Percentiles rank a stretch among this genome's conserved stretches.
Conservation (phyloP, 2,888 invertebrate genomes). For the Hartigia nigra region DNA sequence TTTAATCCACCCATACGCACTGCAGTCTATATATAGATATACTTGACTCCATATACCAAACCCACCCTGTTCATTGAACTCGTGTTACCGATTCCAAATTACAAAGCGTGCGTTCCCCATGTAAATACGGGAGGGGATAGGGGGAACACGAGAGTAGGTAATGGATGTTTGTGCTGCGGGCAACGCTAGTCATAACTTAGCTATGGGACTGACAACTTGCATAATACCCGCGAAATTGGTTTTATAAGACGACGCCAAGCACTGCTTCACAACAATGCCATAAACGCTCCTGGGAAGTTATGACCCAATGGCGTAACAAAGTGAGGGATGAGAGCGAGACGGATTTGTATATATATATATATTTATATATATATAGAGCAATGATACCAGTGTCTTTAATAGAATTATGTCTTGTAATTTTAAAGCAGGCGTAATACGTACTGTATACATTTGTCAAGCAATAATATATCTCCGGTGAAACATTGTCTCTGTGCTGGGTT, state of each 20-base stretch:
- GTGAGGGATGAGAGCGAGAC: conserved; percentile 16
- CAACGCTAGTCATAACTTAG: conserved; percentile 59
- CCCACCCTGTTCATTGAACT: not conserved
- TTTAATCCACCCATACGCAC: not conserved
- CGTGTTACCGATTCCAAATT: conserved; percentile 43
- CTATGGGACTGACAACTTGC: conserved; percentile 63
- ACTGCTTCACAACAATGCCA: conserved; percentile 62
- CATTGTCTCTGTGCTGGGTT: not conserved
- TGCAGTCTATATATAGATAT: not conserved
- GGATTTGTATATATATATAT: not conserved
- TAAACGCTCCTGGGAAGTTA: conserved; percentile 62
- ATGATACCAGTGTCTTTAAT: not conserved
- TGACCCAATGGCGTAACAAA: conserved; percentile 53
- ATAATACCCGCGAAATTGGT: conserved; percentile 65
- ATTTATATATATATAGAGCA: not conserved
- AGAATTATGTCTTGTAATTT: not conserved
- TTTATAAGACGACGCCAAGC: conserved; percentile 62
- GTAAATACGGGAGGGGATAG: conserved; percentile 33
- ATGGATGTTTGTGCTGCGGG: conserved; percentile 54
- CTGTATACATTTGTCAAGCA: not conserved
- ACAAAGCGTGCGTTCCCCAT: conserved; percentile 34
- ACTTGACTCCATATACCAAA: conserved; percentile 21
- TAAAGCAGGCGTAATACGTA: not conserved
- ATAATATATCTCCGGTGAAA: not conserved
- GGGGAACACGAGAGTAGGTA: conserved; percentile 48